phyloP scores from a whole-genome alignment of 2,888 invertebrate species.

The Antitype chi region DNA sequence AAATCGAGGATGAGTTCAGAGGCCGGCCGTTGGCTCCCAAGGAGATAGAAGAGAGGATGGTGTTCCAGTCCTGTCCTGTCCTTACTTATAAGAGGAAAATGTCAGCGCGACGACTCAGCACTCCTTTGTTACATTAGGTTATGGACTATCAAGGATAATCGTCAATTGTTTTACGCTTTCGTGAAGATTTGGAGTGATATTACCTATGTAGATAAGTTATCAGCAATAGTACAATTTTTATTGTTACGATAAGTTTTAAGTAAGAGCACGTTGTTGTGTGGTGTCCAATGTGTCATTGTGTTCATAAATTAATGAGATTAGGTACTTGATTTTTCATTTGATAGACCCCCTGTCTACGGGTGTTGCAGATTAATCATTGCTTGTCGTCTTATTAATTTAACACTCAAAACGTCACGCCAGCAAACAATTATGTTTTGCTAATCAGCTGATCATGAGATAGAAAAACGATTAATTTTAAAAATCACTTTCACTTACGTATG shows the following conservation, averaged over 20 bases:
- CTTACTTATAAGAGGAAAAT: conserved; percentile 75
- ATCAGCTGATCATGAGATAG: conserved; percentile 23
- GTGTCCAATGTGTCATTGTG: conserved; percentile 35
- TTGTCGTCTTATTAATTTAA: neutral
- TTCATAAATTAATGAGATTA: conserved; percentile 12
- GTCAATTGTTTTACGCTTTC: conserved; percentile 42
- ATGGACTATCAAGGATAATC: conserved; percentile 28
- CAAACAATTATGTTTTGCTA: neutral
- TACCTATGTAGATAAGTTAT: conserved; percentile 49
- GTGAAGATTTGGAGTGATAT: conserved; percentile 39
- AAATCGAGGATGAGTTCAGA: conserved; percentile 91
- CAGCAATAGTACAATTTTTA: conserved; percentile 40
- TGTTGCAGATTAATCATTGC: conserved; percentile 17
- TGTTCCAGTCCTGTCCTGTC: conserved; percentile 75
- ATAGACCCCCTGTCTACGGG: conserved; percentile 1
- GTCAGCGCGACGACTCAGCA: conserved; percentile 74
- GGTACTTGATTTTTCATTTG: conserved; percentile 22
- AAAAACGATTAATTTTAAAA: conserved; percentile 11
- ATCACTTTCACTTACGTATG: neutral
- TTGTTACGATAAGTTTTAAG: conserved; percentile 44
- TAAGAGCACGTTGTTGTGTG: conserved; percentile 41
- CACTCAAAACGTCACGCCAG: neutral
- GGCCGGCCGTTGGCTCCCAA: conserved; percentile 74
- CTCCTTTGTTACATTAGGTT: conserved; percentile 69
- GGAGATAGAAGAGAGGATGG: conserved; percentile 75